Percentiles rank a stretch among this genome's conserved stretches.
Evolutionary conservation across 2,888 invertebrate species (phyloP).

Genomic region (Andrena minutula): DNA sequence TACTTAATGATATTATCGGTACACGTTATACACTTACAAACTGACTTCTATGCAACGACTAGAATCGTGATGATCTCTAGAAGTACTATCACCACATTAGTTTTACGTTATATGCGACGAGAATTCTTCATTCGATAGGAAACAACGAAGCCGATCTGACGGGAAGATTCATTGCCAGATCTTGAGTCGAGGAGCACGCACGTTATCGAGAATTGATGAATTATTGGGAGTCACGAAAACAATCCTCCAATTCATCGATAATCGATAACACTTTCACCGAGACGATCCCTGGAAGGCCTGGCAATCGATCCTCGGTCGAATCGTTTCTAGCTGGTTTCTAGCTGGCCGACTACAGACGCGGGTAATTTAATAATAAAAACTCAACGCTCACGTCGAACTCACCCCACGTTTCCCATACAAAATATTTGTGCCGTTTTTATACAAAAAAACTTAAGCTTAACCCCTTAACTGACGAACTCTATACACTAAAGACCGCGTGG

Average conservation of each 20-base stretch:
- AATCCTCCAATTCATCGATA: not conserved
- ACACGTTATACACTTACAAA: slow-evolving; percentile 44
- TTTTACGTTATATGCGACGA: slow-evolving; percentile 45
- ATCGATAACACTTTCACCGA: not conserved
- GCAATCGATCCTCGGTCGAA: not conserved
- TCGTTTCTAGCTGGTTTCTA: slow-evolving; percentile 32
- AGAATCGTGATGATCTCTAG: slow-evolving; percentile 41
- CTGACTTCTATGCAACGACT: slow-evolving; percentile 50
- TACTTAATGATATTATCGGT: slow-evolving; percentile 47
- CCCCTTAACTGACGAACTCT: slow-evolving; percentile 64
- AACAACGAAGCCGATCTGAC: slow-evolving; percentile 42
- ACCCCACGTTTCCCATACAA: slow-evolving; percentile 62
- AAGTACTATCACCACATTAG: slow-evolving; percentile 40
- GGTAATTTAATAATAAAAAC: slow-evolving; percentile 55
- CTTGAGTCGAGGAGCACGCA: not conserved
- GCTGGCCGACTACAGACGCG: slow-evolving; percentile 35
- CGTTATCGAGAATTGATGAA: not conserved
- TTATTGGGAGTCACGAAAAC: not conserved
- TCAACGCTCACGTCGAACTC: slow-evolving; percentile 65
- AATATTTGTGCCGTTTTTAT: slow-evolving; percentile 76
- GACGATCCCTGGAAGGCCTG: slow-evolving; percentile 13
- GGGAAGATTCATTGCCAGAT: slow-evolving; percentile 26
- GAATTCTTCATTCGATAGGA: slow-evolving; percentile 44
- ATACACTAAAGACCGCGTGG: slow-evolving; percentile 66
- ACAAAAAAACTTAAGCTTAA: slow-evolving; percentile 70